Percentiles rank a stretch among this genome's conserved stretches.
Conservation (phyloP, 2,888 invertebrate genomes). For the Platerodrilus igneus region DNA sequence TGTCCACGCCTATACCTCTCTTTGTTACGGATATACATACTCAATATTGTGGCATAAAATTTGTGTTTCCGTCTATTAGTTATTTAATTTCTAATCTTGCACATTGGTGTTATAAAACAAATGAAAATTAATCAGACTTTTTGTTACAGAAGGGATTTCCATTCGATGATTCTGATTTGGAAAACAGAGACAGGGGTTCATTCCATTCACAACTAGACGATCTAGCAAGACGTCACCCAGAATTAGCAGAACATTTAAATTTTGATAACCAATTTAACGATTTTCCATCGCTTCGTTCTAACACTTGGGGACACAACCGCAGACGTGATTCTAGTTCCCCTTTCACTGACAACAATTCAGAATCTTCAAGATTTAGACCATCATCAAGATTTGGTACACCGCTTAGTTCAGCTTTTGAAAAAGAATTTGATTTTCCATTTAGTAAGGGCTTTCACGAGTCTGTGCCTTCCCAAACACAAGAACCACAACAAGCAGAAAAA, state of each 20-base stretch:
- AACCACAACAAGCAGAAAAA: conserved; percentile 32
- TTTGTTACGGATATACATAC: too few species aligned
- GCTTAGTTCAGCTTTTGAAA: conserved; percentile 45
- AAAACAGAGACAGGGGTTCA: conserved; percentile 34
- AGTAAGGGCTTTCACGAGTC: conserved; percentile 24
- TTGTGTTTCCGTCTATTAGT: too few species aligned
- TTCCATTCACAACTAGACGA: conserved; percentile 60
- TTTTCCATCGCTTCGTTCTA: conserved; percentile 42
- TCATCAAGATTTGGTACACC: conserved; percentile 48
- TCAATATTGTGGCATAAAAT: too few species aligned
- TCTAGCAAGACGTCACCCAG: conserved; percentile 67
- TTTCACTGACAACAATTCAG: conserved; percentile 49
- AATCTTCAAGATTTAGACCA: conserved; percentile 45
- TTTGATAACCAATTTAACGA: conserved; percentile 25
- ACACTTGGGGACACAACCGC: conserved; percentile 46
- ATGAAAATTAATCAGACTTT: conserved; percentile 16
- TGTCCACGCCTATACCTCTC: too few species aligned
- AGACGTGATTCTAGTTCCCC: conserved; percentile 49
- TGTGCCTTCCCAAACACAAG: conserved; percentile 22
- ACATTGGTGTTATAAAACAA: too few species aligned
- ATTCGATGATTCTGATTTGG: conserved; percentile 55
- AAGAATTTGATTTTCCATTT: conserved; percentile 41
- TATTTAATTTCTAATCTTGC: too few species aligned
- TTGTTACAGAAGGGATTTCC: conserved; percentile 59
- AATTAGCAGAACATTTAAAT: conserved; percentile 66